phyloP scores from a whole-genome alignment of 30 jellyfish, hydroid and myxozoan species.

The Sanderia malayensis region DNA sequence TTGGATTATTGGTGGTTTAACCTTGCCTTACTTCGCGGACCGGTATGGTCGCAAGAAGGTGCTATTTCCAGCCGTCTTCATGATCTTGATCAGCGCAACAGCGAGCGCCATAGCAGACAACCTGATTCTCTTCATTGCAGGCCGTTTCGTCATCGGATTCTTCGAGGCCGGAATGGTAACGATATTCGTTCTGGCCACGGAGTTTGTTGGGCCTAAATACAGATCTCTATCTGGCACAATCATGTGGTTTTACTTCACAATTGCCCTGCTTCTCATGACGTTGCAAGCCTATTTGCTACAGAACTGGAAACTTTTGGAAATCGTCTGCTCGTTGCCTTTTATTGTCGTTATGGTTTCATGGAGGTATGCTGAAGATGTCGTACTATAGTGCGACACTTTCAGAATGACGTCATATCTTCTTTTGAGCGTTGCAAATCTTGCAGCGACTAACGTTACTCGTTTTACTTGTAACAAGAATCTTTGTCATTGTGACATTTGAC shows the following conservation, averaged over 20 bases:
- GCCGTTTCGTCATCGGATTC: constrained; percentile 66
- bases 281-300: constrained; percentile 53
- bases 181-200: constrained; percentile 78
- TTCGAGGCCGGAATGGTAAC: constrained; percentile 67
- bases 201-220: constrained; percentile 60
- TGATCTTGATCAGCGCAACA: constrained; percentile 38
- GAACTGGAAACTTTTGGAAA: constrained; percentile 67
- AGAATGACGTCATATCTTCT: no score
- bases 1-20: constrained; percentile 83
- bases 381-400: no score
- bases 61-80: constrained; percentile 58
- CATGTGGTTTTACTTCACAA: constrained; percentile 73
- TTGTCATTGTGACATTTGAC: no score
- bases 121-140: constrained; percentile 38
- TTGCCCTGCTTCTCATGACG: constrained; percentile 63
- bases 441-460: no score
- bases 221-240: constrained; percentile 69
- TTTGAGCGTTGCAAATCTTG: no score
- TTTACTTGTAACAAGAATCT: no score
- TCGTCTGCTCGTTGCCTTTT: constrained; percentile 71
- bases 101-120: constrained; percentile 39
- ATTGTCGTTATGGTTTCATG: constrained; percentile 43
- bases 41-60: constrained; percentile 60
- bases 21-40: constrained; percentile 64
- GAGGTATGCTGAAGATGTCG: no score